A percentile compares a stretch with the other conserved stretches of the same genome.
These are phyloP conservation scores for Rousettus madagascariensis DNA, from an alignment of 2,797 vertebrate genomes.

Conservation along the genomic window DNA sequence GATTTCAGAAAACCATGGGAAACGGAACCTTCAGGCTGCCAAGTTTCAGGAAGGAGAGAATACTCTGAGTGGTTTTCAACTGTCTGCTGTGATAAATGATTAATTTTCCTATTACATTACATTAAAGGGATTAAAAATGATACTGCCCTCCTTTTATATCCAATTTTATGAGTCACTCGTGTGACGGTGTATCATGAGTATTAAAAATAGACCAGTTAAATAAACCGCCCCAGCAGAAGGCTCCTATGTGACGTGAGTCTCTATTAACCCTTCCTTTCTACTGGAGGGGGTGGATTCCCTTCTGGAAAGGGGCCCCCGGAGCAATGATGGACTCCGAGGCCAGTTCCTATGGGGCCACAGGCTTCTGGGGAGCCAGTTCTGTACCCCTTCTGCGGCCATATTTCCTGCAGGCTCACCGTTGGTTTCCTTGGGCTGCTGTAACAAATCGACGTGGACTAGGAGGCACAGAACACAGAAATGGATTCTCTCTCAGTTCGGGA, in stretches of 20 bases:
- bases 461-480: background rate
- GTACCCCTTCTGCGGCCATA: background rate
- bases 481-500: background rate
- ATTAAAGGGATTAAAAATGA: conserved; percentile 47
- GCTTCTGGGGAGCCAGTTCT: background rate
- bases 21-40: background rate
- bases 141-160: background rate
- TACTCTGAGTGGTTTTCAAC: conserved; percentile 42
- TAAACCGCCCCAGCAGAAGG: background rate
- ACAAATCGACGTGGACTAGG: background rate
- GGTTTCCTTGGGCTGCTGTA: background rate
- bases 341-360: background rate
- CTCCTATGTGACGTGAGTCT: background rate
- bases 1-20: conserved; percentile 2
- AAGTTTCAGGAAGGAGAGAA: conserved; percentile 25
- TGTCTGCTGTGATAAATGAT: conserved; percentile 42
- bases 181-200: background rate
- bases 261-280: background rate
- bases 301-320: background rate
- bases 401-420: background rate
- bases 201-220: conserved; percentile 30
- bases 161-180: conserved; percentile 46
- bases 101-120: conserved; percentile 43
- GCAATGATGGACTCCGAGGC: background rate
- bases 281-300: background rate